phyloP scores from a whole-genome alignment of 92 coral and sea anemone genomes.

The Epizoanthus rinbou region DNA sequence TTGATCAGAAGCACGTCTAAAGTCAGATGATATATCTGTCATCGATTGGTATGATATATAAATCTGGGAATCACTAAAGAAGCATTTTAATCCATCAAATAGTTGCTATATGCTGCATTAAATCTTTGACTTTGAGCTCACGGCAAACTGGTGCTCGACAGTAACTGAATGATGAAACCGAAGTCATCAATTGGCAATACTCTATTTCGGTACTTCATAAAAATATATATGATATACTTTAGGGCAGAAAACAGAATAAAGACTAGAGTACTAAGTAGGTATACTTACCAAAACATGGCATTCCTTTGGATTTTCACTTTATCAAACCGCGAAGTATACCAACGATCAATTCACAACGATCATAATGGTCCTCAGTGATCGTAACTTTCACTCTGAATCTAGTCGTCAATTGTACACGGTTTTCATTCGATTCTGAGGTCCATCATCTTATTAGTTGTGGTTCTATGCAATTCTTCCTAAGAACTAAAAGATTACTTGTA shows the following conservation, averaged over 20 bases:
- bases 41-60: too few species aligned
- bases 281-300: background rate
- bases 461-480: background rate
- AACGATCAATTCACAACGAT: too few species aligned
- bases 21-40: too few species aligned
- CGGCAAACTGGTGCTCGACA: background rate
- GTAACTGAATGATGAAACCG: slow-evolving; percentile 13
- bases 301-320: too few species aligned
- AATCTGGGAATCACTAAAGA: too few species aligned
- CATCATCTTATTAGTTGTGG: background rate
- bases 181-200: slow-evolving; percentile 5
- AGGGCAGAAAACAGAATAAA: background rate
- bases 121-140: too few species aligned
- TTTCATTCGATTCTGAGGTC: background rate
- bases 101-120: too few species aligned
- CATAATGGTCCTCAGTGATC: background rate
- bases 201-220: slow-evolving; percentile 19
- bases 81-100: too few species aligned
- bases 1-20: too few species aligned
- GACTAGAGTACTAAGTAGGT: slow-evolving; percentile 10
- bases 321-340: too few species aligned
- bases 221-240: background rate
- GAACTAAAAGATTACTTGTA: slow-evolving; percentile 13
- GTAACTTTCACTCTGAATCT: background rate
- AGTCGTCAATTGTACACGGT: background rate